Evolutionary conservation across 1,140 invertebrate species (phyloP).

Genomic region (Lerema accius): DNA sequence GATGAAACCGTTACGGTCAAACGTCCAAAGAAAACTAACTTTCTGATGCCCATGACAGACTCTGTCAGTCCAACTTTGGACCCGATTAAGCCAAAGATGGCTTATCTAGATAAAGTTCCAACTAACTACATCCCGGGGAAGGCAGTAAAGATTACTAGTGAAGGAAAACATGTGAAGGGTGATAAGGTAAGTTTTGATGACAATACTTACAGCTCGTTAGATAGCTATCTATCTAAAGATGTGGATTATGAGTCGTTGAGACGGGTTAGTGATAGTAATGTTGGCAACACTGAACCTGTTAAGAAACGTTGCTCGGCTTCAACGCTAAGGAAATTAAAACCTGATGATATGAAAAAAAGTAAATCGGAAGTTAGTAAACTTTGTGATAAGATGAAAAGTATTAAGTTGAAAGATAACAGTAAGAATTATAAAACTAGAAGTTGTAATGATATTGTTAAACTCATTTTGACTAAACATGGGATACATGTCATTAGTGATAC

Average conservation of each 20-base stretch:
- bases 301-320: constrained; percentile 70
- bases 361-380: constrained; percentile 72
- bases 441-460: constrained; percentile 86
- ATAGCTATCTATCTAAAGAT: constrained; percentile 67
- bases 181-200: constrained; percentile 79
- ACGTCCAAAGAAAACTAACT: constrained; percentile 59
- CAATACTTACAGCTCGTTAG: constrained; percentile 55
- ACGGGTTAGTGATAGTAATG: constrained; percentile 68
- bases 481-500: constrained; percentile 90
- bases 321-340: constrained; percentile 64
- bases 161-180: constrained; percentile 56
- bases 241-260: constrained; percentile 56
- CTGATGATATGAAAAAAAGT: constrained; percentile 69
- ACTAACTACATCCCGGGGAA: constrained; percentile 67
- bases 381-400: constrained; percentile 72
- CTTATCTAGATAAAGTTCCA: constrained; percentile 66
- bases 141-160: constrained; percentile 72
- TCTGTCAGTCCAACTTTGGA: constrained; percentile 58
- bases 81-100: constrained; percentile 61
- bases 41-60: constrained; percentile 61
- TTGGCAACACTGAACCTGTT: constrained; percentile 42
- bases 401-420: constrained; percentile 61
- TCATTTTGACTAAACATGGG: constrained; percentile 88
- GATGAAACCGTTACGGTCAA: constrained; percentile 70
- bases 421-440: constrained; percentile 79